These are phyloP conservation scores for Dolomedes plantarius DNA, from an alignment of 2,888 invertebrate genomes.

Conservation along the genomic window DNA sequence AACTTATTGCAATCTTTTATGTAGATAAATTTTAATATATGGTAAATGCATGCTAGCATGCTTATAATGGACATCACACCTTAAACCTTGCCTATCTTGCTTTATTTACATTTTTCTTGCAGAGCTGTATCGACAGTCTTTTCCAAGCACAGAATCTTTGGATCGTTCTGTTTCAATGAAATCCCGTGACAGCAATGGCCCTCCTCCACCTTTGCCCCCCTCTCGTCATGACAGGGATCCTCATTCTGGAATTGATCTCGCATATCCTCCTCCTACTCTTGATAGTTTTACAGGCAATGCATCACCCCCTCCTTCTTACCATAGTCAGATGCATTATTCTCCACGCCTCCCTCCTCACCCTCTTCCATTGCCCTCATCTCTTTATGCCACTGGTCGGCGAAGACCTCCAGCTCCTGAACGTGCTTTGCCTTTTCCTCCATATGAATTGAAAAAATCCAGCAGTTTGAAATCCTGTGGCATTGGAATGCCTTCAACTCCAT, in stretches of 20 bases:
- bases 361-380: constrained; percentile 67
- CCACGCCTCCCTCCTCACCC: constrained; percentile 72
- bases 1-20: neutral
- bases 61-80: constrained; percentile 10
- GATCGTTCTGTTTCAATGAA: constrained; percentile 72
- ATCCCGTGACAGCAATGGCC: constrained; percentile 62
- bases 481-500: constrained; percentile 72
- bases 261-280: constrained; percentile 68
- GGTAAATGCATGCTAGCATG: constrained; percentile 2
- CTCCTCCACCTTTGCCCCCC: constrained; percentile 74
- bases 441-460: constrained; percentile 73
- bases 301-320: constrained; percentile 72
- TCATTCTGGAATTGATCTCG: constrained; percentile 69
- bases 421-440: constrained; percentile 71
- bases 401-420: constrained; percentile 69
- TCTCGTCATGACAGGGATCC: constrained; percentile 67
- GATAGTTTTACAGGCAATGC: constrained; percentile 70
- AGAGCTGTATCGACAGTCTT: constrained; percentile 75
- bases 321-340: constrained; percentile 73
- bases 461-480: constrained; percentile 71
- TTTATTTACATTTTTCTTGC: constrained; percentile 68
- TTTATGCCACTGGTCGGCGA: constrained; percentile 72
- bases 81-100: constrained; percentile 14
- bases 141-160: constrained; percentile 76
- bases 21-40: neutral